phyloP scores from a whole-genome alignment of 1,140 invertebrate genomes.

The Chironomus striatipennis region DNA sequence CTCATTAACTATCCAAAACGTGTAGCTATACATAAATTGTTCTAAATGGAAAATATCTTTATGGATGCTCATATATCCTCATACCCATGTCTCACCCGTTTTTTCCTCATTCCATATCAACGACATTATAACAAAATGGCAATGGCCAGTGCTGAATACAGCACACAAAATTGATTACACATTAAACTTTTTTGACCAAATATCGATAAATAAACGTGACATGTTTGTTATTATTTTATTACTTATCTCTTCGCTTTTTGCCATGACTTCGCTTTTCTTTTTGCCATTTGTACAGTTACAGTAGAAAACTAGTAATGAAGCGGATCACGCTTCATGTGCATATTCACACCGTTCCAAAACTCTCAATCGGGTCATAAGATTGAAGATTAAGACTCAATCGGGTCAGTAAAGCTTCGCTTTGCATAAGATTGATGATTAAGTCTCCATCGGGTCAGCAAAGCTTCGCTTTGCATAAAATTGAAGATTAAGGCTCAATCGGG shows the following conservation, averaged over 20 bases:
- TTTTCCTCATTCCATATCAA: not conserved
- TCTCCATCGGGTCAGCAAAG: no score
- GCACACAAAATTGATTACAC: constrained; percentile 19
- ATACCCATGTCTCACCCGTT: not conserved
- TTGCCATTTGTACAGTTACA: not conserved
- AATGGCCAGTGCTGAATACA: not conserved
- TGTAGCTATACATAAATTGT: constrained; percentile 21
- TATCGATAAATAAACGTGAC: constrained; percentile 19
- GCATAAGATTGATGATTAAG: no score
- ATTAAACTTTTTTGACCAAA: constrained; percentile 18
- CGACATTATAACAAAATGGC: not conserved
- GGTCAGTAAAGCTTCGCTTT: no score
- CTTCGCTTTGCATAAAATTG: no score
- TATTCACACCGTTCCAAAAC: no score
- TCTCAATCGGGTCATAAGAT: no score
- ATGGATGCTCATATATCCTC: not conserved
- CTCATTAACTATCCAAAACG: constrained; percentile 21
- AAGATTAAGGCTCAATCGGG: no score
- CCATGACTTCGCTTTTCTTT: not conserved
- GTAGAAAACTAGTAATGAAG: no score
- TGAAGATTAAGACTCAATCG: no score
- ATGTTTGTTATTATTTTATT: constrained; percentile 21
- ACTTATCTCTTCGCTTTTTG: constrained; percentile 9
- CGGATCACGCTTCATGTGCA: no score
- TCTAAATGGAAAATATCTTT: constrained; percentile 21